Base-by-base conservation (phyloP, 2,797 vertebrate genomes). In the Pogonophryne albipinna region DNA sequence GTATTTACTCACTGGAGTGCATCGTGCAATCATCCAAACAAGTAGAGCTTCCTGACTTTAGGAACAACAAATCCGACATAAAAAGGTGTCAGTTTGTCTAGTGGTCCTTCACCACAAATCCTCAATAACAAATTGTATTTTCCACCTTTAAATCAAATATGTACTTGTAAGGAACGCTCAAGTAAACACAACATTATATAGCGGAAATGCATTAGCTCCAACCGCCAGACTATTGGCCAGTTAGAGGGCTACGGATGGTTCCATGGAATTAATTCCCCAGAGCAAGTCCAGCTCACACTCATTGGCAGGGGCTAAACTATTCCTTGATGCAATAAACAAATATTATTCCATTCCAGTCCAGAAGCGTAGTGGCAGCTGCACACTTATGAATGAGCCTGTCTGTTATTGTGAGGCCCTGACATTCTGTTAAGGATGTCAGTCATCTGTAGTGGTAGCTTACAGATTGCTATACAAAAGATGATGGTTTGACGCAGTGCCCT, bases 281-380 rank as follows among this genome's bases (percentile, higher is more conserved):
- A 72, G 85, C 83, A 79, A 78, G 70, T 84, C 83, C 70, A 81
- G 84, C 87, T 91, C 79, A 87, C 77, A 23, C 81, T 87, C 84
- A 86, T 89, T 86, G 85, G 90, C 90, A 88, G 93, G 74, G 87
- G 76, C 80, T 91, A 83, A 95, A 94, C 92, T 92, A 91, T 90
- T 93, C 82, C 90, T 87, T 83, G 80, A 71, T 91, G 91, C 91
- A 94, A 93, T 87, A 94, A 96, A 95, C 92, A 95, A 96, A 95
- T 91, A 94, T 93, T 94, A 90, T 94, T 94, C 85, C 77, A 50
- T 78, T 87, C 74, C 64, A 41, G 63, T 86, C 59, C 77, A 71
- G 61, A 66, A 70, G 42, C 76, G 75, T 49, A 51, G 60, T 49
- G 56, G 14, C 0, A 16, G 20, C 57, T 67, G 84, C 66, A 38